Evolutionary conservation across 2,113 vertebrate species (phyloP).

Genomic region (Helogale parvula): DNA sequence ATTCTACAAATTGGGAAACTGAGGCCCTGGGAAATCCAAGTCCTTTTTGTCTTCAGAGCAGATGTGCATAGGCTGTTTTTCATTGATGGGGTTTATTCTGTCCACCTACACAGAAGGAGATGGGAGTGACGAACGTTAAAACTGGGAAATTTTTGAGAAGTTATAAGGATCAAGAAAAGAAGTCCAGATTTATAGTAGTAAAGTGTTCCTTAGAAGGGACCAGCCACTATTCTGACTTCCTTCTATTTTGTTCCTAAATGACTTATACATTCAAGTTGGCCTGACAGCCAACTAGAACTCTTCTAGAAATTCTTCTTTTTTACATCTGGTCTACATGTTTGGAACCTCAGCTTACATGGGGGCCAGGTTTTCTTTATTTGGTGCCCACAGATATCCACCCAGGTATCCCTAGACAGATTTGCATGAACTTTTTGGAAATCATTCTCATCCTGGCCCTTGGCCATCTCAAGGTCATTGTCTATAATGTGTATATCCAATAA

Average conservation of each 20-base stretch:
- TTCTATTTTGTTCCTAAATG: slow-evolving; percentile 38
- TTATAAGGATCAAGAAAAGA: slow-evolving; percentile 11
- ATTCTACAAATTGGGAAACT: neutral
- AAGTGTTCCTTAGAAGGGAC: neutral
- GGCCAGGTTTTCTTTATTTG: neutral
- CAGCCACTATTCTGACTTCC: neutral
- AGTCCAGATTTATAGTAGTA: neutral
- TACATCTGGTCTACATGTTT: neutral
- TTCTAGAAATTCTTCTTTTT: neutral
- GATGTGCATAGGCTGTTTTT: neutral
- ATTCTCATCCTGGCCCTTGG: neutral
- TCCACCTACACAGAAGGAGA: neutral
- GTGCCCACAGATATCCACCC: neutral
- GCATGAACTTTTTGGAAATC: neutral
- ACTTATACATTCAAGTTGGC: neutral
- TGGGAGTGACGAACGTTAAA: neutral
- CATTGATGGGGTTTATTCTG: neutral
- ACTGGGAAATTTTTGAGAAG: neutral
- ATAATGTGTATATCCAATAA: neutral
- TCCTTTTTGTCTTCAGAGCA: neutral
- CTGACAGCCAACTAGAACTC: neutral
- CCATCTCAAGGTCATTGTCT: neutral
- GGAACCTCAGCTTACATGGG: neutral
- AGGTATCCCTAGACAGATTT: neutral
- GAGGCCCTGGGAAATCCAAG: neutral